Percentiles rank a stretch among this genome's conserved stretches.
Conservation (phyloP, 2,113 vertebrate genomes). For the Stomatorhinus ivindoensis region DNA sequence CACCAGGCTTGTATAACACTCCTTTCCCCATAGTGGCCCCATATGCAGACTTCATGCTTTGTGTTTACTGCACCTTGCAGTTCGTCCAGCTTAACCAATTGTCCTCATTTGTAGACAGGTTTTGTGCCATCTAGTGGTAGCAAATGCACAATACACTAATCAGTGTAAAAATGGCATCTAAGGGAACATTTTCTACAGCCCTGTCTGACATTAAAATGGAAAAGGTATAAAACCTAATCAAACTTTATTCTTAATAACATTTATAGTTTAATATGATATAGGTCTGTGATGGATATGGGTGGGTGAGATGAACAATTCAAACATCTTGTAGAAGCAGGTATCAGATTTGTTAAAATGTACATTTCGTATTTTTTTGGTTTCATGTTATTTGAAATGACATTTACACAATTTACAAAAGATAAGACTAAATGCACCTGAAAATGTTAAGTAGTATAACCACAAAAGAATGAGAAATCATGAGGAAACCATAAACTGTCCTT, state of each 20-base stretch:
- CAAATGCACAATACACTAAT: not conserved
- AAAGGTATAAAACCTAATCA: not conserved
- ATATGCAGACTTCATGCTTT: not conserved
- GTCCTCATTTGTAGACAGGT: not conserved
- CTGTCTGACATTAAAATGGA: not conserved
- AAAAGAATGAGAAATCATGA: not conserved
- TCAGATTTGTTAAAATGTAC: not conserved
- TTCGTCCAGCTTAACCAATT: not conserved
- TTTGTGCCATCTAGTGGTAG: not conserved
- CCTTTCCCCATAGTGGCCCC: not conserved
- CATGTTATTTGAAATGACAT: too few species aligned
- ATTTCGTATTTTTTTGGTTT: not conserved
- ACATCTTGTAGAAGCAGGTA: not conserved
- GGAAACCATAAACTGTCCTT: too few species aligned
- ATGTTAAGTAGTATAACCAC: not conserved
- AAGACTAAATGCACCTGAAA: not conserved
- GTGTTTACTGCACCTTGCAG: not conserved
- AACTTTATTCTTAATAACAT: not conserved
- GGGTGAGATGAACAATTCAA: not conserved
- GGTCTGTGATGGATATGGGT: not conserved
- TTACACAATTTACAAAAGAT: too few species aligned
- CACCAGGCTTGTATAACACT: not conserved
- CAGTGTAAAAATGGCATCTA: not conserved
- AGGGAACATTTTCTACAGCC: not conserved
- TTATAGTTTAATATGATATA: not conserved